These are phyloP conservation scores for Brachyhypopomus occidentalis DNA, from an alignment of 2,113 vertebrate genomes.

Conservation along the genomic window DNA sequence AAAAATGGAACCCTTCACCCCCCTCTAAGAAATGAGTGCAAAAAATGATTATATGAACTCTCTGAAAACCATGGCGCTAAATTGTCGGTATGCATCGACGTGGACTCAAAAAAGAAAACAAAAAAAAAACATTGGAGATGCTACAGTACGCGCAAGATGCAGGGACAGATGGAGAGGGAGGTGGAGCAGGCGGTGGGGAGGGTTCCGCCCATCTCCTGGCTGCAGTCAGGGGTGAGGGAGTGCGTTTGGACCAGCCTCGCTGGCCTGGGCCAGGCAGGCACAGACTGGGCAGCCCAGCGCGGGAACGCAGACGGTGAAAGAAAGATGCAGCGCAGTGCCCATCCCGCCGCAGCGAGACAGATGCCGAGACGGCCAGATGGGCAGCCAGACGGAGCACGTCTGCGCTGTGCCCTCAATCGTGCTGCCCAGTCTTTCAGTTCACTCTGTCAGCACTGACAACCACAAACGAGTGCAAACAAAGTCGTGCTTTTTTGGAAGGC, in stretches of 20 bases:
- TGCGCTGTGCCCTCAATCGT: too few relatives aligned
- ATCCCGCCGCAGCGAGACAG: not conserved
- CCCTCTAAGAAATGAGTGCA: too few relatives aligned
- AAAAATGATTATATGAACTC: too few relatives aligned
- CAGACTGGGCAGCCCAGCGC: not conserved
- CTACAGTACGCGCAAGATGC: not conserved
- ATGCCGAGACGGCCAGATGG: not conserved
- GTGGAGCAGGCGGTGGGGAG: slow-evolving; percentile 1
- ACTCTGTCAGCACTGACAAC: too few relatives aligned
- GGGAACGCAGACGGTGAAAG: slow-evolving; percentile 12
- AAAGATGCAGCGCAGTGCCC: slow-evolving; percentile 21
- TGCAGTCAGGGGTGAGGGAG: slow-evolving; percentile 44
- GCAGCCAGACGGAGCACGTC: not conserved
- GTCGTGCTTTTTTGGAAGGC: too few relatives aligned
- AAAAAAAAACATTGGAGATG: too few relatives aligned
- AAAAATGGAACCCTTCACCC: too few relatives aligned
- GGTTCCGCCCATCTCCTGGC: slow-evolving; percentile 54
- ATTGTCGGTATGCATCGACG: too few relatives aligned
- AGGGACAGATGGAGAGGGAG: not conserved
- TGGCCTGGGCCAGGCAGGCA: slow-evolving; percentile 25
- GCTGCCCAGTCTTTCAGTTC: too few relatives aligned
- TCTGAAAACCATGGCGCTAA: too few relatives aligned
- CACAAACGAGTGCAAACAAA: too few relatives aligned
- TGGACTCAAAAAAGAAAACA: too few relatives aligned
- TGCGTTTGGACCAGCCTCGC: slow-evolving; percentile 51